phyloP scores from a whole-genome alignment of 2,113 vertebrate species.

The Nibea albiflora region DNA sequence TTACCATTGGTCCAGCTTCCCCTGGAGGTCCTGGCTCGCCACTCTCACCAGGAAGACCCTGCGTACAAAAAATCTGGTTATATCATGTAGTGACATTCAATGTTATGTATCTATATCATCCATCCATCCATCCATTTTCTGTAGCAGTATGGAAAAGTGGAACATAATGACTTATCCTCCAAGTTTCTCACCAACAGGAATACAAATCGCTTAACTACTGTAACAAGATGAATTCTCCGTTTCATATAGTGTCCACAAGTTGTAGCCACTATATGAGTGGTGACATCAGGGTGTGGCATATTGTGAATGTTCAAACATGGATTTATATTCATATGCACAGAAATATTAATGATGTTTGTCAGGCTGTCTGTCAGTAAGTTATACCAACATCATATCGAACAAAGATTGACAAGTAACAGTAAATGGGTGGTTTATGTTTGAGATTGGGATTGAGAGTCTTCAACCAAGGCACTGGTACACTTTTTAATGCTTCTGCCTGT shows the following conservation, averaged over 20 bases:
- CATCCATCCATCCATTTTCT: too few relatives aligned
- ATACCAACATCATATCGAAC: not conserved
- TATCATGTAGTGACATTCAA: too few relatives aligned
- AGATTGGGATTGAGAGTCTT: not conserved
- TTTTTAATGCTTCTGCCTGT: not conserved
- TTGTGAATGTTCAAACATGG: not conserved
- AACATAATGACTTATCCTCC: too few relatives aligned
- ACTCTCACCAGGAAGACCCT: conserved; percentile 72
- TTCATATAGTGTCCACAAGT: not conserved
- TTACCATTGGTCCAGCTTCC: conserved; percentile 75
- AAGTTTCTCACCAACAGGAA: too few relatives aligned
- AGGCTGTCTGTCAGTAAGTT: not conserved
- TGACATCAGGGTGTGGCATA: not conserved
- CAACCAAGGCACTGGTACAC: not conserved
- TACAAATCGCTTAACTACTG: too few relatives aligned
- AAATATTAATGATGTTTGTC: not conserved
- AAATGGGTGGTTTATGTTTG: not conserved
- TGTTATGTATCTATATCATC: too few relatives aligned
- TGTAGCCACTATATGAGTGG: not conserved
- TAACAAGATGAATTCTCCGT: too few relatives aligned
- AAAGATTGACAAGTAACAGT: not conserved
- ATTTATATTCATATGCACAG: not conserved
- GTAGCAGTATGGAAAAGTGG: too few relatives aligned
- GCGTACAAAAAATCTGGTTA: too few relatives aligned
- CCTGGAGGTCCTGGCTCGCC: conserved; percentile 76